Evolutionary conservation across 1,140 invertebrate species (phyloP).

Genomic region (Drosophila varians): DNA sequence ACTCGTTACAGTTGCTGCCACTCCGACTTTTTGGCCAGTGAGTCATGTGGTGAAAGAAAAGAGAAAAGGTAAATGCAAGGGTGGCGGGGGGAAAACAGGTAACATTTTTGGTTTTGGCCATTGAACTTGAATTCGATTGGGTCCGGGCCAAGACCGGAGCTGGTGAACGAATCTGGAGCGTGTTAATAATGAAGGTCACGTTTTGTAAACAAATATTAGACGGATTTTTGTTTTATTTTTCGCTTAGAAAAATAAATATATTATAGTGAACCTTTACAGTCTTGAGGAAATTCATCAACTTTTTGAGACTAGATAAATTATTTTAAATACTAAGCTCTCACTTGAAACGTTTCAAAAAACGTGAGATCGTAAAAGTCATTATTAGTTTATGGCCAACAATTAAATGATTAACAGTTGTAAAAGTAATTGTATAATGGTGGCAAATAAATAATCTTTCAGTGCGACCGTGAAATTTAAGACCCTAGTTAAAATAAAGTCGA

Average conservation of each 20-base stretch:
- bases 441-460: slow-evolving; percentile 11
- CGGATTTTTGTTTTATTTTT: neutral
- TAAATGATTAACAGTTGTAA: slow-evolving; percentile 32
- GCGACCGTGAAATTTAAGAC: slow-evolving; percentile 15
- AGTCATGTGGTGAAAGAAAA: slow-evolving; percentile 24
- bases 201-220: neutral
- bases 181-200: slow-evolving; percentile 10
- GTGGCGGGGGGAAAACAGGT: slow-evolving; percentile 5
- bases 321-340: neutral
- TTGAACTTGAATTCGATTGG: slow-evolving; percentile 41
- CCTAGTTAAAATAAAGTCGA: slow-evolving; percentile 18
- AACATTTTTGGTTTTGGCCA: slow-evolving; percentile 1
- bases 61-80: slow-evolving; percentile 3
- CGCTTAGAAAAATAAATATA: neutral
- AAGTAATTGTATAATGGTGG: slow-evolving; percentile 12
- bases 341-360: neutral
- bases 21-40: slow-evolving; percentile 5
- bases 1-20: slow-evolving; percentile 28
- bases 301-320: neutral
- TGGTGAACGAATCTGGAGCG: slow-evolving; percentile 5
- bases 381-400: slow-evolving; percentile 1
- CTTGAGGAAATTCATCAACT: too few relatives aligned
- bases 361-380: neutral
- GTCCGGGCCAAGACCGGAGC: neutral
- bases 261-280: too few relatives aligned